Conservation (phyloP, 1,140 invertebrate genomes). For the Diorhabda carinulata region DNA sequence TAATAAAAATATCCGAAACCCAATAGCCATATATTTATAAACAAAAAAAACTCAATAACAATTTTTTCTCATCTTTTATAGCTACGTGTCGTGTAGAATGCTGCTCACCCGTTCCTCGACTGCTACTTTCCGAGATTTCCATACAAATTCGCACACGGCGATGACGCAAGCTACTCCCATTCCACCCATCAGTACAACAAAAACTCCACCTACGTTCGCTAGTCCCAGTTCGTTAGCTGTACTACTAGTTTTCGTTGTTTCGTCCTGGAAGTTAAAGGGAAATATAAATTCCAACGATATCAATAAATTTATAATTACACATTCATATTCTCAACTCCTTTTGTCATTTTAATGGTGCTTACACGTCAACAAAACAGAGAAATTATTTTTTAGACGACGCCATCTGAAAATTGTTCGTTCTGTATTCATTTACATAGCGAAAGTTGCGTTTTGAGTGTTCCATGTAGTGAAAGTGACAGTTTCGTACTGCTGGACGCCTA, state of each 20-base stretch:
- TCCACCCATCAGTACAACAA: conserved; percentile 88
- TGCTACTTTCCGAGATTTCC: conserved; percentile 88
- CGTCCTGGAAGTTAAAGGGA: conserved; percentile 57
- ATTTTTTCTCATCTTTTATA: conserved; percentile 32
- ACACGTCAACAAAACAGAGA: no score
- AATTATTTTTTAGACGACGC: no score
- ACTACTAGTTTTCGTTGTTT: conserved; percentile 77
- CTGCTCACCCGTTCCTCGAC: conserved; percentile 80
- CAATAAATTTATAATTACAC: no score
- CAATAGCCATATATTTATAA: no score
- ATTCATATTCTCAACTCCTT: no score
- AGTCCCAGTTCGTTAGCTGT: conserved; percentile 81
- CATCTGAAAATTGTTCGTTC: no score
- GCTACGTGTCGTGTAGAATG: conserved; percentile 49
- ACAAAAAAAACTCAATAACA: neutral
- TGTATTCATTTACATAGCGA: no score
- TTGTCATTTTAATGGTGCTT: no score
- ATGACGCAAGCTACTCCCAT: conserved; percentile 86
- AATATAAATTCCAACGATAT: neutral
- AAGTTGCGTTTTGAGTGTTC: no score
- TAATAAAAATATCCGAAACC: no score
- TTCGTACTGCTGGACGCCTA: no score
- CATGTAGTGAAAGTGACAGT: no score
- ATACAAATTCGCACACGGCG: conserved; percentile 87
- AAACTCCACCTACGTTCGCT: conserved; percentile 92